Percentiles rank a stretch among this genome's conserved stretches.
These are phyloP conservation scores for Illadopsis cleaveri DNA, from an alignment of 2,113 vertebrate genomes.

Conservation along the genomic window DNA sequence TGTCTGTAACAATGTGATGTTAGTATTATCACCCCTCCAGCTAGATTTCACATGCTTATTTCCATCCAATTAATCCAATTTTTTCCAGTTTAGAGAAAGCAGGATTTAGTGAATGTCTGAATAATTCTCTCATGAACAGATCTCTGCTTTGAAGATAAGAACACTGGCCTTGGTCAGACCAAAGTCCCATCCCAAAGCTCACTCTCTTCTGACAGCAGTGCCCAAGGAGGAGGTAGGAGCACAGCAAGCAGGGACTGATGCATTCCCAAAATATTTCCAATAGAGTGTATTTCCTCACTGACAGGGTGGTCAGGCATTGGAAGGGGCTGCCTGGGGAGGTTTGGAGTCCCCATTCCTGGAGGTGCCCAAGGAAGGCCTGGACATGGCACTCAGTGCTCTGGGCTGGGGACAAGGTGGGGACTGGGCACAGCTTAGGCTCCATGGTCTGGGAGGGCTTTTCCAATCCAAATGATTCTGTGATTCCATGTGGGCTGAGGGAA, in stretches of 20 bases:
- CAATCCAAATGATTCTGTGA: background rate
- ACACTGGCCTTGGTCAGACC: background rate
- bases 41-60: background rate
- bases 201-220: background rate
- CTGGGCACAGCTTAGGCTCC: accelerated
- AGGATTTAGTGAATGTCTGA: background rate
- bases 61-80: background rate
- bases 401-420: background rate
- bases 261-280: background rate
- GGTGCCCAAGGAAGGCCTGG: background rate
- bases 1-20: background rate
- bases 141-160: background rate
- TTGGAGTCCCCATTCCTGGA: background rate
- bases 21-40: background rate
- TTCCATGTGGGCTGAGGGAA: background rate
- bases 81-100: background rate
- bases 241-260: background rate
- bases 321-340: background rate
- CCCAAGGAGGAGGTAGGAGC: background rate
- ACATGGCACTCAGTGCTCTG: background rate
- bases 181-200: background rate
- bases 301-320: background rate
- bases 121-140: background rate
- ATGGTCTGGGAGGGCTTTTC: background rate
- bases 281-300: background rate